phyloP scores from a whole-genome alignment of 2,797 vertebrate genomes.

The Clarias platycephalus region DNA sequence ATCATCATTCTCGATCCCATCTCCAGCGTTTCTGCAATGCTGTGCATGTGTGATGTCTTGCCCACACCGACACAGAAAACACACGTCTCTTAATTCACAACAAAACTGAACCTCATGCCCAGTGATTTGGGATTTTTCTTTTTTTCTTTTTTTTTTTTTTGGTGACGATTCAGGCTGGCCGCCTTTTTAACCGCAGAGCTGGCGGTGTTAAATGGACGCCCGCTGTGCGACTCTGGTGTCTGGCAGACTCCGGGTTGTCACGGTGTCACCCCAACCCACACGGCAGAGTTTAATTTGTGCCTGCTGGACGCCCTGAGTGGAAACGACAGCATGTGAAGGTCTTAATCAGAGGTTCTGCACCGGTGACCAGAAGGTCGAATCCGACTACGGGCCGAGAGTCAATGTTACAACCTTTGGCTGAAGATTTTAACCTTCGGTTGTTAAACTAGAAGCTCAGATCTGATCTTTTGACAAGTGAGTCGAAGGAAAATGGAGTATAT shows the following conservation, averaged over 20 bases:
- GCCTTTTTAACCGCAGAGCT: background rate
- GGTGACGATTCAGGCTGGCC: background rate
- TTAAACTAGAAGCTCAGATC: background rate
- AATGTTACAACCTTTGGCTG: constrained; percentile 6
- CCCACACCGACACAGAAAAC: constrained; percentile 9
- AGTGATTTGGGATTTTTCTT: background rate
- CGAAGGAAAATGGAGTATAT: background rate
- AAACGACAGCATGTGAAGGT: constrained; percentile 24
- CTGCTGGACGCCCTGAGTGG: constrained; percentile 19
- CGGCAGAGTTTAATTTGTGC: constrained; percentile 10
- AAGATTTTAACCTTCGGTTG: background rate
- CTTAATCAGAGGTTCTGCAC: constrained; percentile 21
- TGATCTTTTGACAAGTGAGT: background rate
- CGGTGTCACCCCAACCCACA: background rate
- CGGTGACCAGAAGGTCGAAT: background rate
- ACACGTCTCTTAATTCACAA: background rate
- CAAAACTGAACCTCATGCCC: background rate
- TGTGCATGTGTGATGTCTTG: constrained; percentile 26
- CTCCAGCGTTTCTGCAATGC: constrained; percentile 19
- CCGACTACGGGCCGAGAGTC: background rate
- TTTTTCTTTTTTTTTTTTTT: background rate
- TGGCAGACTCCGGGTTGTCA: background rate
- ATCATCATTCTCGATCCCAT: constrained; percentile 31
- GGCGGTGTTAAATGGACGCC: constrained; percentile 7
- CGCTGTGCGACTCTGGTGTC: background rate